Evolutionary conservation across 2,888 invertebrate genomes (phyloP).

Genomic region (Oithona nana): DNA sequence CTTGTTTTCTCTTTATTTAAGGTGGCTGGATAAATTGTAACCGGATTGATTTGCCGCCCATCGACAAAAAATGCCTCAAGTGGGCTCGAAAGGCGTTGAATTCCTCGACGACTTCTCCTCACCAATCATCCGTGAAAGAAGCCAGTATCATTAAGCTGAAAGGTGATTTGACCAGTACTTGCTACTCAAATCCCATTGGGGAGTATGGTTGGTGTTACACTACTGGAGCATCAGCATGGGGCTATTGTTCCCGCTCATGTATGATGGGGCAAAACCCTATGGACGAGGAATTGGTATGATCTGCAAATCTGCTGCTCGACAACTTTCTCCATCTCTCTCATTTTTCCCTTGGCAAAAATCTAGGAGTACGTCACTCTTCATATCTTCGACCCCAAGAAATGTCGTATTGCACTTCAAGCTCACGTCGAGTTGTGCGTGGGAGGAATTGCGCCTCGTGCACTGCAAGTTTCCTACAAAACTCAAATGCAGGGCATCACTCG

Average conservation of each 20-base stretch:
- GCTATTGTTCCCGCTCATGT: neutral
- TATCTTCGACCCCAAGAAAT: neutral
- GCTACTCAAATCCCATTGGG: neutral
- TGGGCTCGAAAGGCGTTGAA: neutral
- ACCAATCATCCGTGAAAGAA: neutral
- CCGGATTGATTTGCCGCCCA: neutral
- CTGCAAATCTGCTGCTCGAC: no score
- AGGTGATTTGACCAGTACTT: neutral
- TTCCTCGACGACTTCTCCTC: neutral
- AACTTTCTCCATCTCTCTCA: no score
- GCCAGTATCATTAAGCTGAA: neutral
- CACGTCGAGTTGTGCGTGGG: neutral
- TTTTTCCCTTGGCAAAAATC: no score
- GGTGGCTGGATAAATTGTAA: neutral
- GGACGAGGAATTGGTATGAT: no score
- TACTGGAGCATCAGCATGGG: neutral
- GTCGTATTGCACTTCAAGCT: no score
- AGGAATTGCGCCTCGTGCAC: neutral
- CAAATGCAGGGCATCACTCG: neutral
- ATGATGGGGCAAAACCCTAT: neutral
- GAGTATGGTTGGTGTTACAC: neutral
- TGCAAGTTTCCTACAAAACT: neutral
- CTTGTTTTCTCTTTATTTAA: no score
- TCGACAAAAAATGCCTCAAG: neutral
- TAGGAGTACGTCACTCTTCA: neutral